Conservation (phyloP, 2,888 invertebrate species). For the Anodontia alba region DNA sequence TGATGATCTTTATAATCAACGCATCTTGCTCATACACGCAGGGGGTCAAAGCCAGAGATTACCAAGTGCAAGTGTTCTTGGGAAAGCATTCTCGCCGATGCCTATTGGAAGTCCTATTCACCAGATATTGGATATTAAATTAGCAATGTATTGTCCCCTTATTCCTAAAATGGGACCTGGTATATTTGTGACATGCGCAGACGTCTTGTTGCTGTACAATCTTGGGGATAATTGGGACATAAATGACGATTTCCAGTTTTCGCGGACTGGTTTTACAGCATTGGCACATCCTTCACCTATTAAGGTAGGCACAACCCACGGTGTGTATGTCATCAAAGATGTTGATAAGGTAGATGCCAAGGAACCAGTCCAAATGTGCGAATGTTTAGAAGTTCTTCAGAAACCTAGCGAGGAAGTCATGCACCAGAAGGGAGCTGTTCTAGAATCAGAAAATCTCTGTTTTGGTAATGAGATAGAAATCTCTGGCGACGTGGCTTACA, state of each 20-base stretch:
- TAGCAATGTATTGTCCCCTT: conserved; percentile 85
- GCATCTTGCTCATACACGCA: conserved; percentile 85
- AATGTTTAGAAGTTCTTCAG: conserved; percentile 85
- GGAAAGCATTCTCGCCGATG: conserved; percentile 85
- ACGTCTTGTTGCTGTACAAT: conserved; percentile 85
- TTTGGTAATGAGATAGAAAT: conserved; percentile 67
- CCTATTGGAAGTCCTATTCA: conserved; percentile 82
- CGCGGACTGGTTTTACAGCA: conserved; percentile 84
- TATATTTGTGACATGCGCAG: conserved; percentile 85
- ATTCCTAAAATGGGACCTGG: conserved; percentile 84
- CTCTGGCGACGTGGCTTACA: conserved; percentile 82
- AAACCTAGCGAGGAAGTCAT: conserved; percentile 84
- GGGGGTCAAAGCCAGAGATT: conserved; percentile 86
- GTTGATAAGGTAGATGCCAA: conserved; percentile 61
- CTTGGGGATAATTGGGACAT: conserved; percentile 59
- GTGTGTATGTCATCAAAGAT: conserved; percentile 85
- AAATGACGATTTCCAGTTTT: conserved; percentile 70
- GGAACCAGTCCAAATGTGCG: conserved; percentile 68
- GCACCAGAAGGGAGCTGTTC: conserved; percentile 82
- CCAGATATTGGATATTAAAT: conserved; percentile 85
- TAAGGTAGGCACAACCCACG: conserved; percentile 84
- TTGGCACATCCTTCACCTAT: conserved; percentile 85
- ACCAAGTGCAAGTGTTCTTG: conserved; percentile 85
- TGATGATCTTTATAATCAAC: conserved; percentile 72
- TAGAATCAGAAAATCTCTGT: conserved; percentile 61